A percentile compares a stretch with the other conserved stretches of the same genome.
Conservation (phyloP, 2,888 invertebrate genomes). For the Aphidoletes aphidimyza region DNA sequence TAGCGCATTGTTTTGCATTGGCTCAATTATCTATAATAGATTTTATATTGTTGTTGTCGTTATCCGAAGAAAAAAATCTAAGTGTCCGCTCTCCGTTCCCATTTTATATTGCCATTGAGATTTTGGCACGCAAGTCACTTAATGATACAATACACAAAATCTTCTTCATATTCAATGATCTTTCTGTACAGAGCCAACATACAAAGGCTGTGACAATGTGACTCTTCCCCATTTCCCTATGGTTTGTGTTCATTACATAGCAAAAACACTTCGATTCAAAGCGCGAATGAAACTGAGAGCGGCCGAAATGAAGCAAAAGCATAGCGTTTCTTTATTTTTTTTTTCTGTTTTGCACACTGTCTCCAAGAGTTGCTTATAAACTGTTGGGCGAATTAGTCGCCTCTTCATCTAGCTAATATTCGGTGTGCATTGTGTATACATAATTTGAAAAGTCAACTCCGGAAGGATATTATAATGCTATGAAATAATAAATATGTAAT, state of each 20-base stretch:
- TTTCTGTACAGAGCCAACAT: neutral
- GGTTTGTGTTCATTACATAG: constrained; percentile 12
- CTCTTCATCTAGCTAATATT: constrained; percentile 37
- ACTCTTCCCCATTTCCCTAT: neutral
- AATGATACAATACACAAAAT: constrained; percentile 6
- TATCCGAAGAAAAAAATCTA: constrained; percentile 40
- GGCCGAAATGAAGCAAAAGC: neutral
- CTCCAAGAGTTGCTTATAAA: neutral
- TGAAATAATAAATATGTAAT: constrained; percentile 51
- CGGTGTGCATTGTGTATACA: constrained; percentile 48
- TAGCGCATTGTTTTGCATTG: neutral
- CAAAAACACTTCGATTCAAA: too few species aligned
- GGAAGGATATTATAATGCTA: constrained; percentile 51
- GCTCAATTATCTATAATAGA: constrained; percentile 40
- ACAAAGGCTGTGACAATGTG: constrained; percentile 1
- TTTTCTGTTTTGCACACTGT: neutral
- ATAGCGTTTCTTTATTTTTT: neutral
- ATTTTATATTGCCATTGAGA: neutral
- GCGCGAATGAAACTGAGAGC: too few species aligned
- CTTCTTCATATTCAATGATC: neutral
- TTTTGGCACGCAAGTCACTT: constrained; percentile 36
- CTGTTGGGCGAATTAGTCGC: constrained; percentile 29
- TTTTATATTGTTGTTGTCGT: constrained; percentile 25
- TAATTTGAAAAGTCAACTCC: constrained; percentile 49
- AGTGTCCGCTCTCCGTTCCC: neutral